Evolutionary conservation across 2,888 invertebrate genomes (phyloP), one percentile per base, ranked within the genome.

Genomic region (Ennomos quercinarius): DNA sequence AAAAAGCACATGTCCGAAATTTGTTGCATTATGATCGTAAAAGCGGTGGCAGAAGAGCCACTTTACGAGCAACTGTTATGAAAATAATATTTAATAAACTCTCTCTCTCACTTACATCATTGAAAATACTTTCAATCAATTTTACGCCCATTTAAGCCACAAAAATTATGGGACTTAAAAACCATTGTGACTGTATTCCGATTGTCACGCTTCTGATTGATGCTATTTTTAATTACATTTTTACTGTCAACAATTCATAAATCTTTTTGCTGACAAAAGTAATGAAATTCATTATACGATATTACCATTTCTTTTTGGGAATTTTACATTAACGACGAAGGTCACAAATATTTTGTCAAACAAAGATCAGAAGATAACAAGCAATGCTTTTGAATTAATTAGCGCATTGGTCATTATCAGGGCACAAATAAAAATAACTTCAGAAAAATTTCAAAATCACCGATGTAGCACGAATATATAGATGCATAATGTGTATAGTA

Each of bases 181-280:
- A 57, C 79, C 78, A 84, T 85, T 86, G 79, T 83, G 75, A 64
- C 43, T 57, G 63, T 66, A 55, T 53, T 52, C 66, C 54, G 51
- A 61, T 60, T 52, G 68, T 71, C 76, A 50, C 64, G 64, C 54
- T 67, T 68, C 65, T 87, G 88, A 88, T 87, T 87, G 86, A 87
- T 86, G 84, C 66, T 65, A 70, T 73, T 86, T 86, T 87, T 85
- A 87, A 87, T 88, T 88, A 85, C 76, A 78, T 84, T 84, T 81
- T 84, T 82, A 75, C 77, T 81, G 86, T 85, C 83, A 84, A 84
- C 84, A 85, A 77, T 77, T 69, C 78, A 84, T 86, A 80, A 84
- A 82, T 86, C 84, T 84, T 80, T 57, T 69, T 69, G 67, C 74
- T 77, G 72, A 74, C 61, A 63, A 72, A 76, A 64, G 60, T 76